A percentile compares a stretch with the other conserved stretches of the same genome.
phyloP scores from a whole-genome alignment of 23 tunicate species.

The Oikopleura albicans region DNA sequence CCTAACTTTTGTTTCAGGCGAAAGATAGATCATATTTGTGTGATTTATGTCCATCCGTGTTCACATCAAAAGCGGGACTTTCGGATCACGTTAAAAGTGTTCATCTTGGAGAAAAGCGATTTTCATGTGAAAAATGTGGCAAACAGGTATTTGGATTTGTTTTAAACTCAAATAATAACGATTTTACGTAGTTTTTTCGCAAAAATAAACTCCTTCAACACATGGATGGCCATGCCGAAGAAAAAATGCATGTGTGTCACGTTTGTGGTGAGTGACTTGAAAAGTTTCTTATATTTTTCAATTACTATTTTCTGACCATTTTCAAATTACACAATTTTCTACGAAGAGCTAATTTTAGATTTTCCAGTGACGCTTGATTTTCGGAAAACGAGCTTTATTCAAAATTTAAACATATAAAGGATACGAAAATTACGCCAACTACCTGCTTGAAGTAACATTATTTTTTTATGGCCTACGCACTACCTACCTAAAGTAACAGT shows the following conservation, averaged over 20 bases:
- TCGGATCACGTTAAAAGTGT: background rate
- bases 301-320: too few species aligned
- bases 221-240: conserved; percentile 11
- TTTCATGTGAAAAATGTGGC: conserved; percentile 1
- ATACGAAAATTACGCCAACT: too few species aligned
- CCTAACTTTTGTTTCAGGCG: background rate
- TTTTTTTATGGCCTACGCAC: too few species aligned
- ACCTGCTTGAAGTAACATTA: too few species aligned
- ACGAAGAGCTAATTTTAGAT: too few species aligned
- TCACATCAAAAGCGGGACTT: background rate
- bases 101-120: background rate
- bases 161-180: background rate
- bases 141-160: background rate
- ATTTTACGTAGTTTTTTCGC: background rate
- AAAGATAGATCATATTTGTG: background rate
- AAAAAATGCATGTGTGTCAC: conserved; percentile 8
- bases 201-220: conserved; percentile 12
- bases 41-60: background rate
- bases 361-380: too few species aligned
- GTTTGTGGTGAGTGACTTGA: background rate
- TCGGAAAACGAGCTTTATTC: too few species aligned
- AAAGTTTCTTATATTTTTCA: too few species aligned
- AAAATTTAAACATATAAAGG: too few species aligned
- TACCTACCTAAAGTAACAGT: too few species aligned
- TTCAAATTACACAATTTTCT: too few species aligned